Conservation (phyloP, 2,888 invertebrate species). For the Cristatella mucedo region DNA sequence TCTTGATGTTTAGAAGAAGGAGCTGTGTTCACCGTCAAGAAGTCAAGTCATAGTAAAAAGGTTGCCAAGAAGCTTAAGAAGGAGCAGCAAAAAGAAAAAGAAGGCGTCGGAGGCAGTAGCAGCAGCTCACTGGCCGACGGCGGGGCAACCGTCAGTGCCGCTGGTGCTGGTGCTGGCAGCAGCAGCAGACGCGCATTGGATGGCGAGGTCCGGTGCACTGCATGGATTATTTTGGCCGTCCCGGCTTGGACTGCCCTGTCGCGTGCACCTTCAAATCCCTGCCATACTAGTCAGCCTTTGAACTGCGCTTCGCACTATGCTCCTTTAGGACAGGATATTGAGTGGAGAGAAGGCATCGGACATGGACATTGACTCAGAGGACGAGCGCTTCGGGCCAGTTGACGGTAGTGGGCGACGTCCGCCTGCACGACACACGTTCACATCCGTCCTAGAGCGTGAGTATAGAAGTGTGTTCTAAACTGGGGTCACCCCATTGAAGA, state of each 20-base stretch:
- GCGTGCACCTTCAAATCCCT: too few relatives aligned
- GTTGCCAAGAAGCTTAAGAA: slow-evolving; percentile 50
- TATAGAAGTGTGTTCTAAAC: too few relatives aligned
- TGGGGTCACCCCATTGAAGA: too few relatives aligned
- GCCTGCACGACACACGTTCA: slow-evolving; percentile 43
- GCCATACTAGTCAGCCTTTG: too few relatives aligned
- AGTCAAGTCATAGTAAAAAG: slow-evolving; percentile 73
- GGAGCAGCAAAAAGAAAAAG: slow-evolving; percentile 40
- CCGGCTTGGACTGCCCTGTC: too few relatives aligned
- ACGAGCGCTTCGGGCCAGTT: slow-evolving; percentile 28
- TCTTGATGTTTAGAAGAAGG: too few relatives aligned
- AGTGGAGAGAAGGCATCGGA: slow-evolving; percentile 13
- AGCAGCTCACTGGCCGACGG: slow-evolving; percentile 52
- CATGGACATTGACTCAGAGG: slow-evolving; percentile 40
- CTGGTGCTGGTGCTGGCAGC: too few relatives aligned
- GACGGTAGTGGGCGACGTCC: slow-evolving; percentile 35
- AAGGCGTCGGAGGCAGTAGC: slow-evolving; percentile 24
- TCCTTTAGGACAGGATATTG: slow-evolving; percentile 36
- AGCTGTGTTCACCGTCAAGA: slow-evolving; percentile 84
- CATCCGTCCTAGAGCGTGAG: slow-evolving; percentile 59
- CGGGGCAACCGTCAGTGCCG: slow-evolving; percentile 41
- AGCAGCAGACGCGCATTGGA: too few relatives aligned
- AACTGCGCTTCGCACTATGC: slow-evolving; percentile 43
- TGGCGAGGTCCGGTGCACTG: too few relatives aligned
- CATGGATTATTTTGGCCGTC: too few relatives aligned